Evolutionary conservation across 1,140 invertebrate genomes (phyloP).

Genomic region (Asbolus verrucosus): DNA sequence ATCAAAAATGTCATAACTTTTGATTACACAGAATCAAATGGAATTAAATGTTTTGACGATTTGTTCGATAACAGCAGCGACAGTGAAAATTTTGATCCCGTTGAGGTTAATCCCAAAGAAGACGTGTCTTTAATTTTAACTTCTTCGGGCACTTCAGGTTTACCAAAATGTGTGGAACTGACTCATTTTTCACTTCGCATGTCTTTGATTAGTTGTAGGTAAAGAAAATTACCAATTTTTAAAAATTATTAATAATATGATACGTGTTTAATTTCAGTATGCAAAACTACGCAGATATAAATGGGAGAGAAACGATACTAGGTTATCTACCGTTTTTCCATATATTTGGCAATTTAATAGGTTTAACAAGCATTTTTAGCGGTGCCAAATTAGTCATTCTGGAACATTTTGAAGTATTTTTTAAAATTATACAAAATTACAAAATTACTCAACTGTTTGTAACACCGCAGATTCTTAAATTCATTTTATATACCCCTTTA

Average conservation of each 20-base stretch:
- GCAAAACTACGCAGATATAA: too few relatives aligned
- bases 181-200: slow-evolving; percentile 22
- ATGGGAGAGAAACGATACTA: slow-evolving; percentile 21
- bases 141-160: slow-evolving; percentile 18
- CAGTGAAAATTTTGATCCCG: not conserved
- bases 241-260: too few relatives aligned
- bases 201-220: too few relatives aligned
- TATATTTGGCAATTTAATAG: slow-evolving; percentile 50
- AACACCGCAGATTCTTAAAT: slow-evolving; percentile 71
- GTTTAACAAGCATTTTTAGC: slow-evolving; percentile 35
- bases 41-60: not conserved
- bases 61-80: not conserved
- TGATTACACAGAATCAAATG: not conserved
- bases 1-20: not conserved
- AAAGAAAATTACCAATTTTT: too few relatives aligned
- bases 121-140: slow-evolving; percentile 11
- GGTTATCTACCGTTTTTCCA: slow-evolving; percentile 60
- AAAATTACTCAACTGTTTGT: slow-evolving; percentile 68
- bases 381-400: slow-evolving; percentile 57
- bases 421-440: slow-evolving; percentile 68
- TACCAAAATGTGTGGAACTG: slow-evolving; percentile 13
- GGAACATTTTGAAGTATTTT: slow-evolving; percentile 70
- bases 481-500: slow-evolving; percentile 67
- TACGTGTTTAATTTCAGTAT: too few relatives aligned
- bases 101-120: not conserved